phyloP scores from a whole-genome alignment of 1,140 invertebrate genomes.

The Agrypnia vestita region DNA sequence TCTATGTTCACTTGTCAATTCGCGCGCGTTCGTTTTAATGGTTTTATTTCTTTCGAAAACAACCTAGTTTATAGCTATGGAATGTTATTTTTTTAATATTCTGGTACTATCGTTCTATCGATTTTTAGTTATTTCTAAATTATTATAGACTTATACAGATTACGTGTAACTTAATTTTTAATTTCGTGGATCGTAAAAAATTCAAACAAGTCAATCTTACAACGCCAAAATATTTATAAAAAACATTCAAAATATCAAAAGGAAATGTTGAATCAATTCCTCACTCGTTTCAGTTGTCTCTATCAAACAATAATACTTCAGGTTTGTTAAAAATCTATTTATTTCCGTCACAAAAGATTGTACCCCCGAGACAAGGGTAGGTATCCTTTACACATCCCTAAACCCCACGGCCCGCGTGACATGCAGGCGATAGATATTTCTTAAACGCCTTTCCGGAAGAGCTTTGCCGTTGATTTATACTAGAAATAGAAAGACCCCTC shows the following conservation, averaged over 20 bases:
- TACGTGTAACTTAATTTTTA: no score
- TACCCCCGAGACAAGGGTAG: background rate
- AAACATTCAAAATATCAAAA: background rate
- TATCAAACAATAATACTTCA: background rate
- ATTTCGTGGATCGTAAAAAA: no score
- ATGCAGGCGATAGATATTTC: conserved; percentile 38
- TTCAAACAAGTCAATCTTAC: no score
- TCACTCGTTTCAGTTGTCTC: background rate
- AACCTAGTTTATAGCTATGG: no score
- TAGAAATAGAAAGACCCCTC: conserved; percentile 47
- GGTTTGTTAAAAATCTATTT: background rate
- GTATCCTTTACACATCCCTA: background rate
- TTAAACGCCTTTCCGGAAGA: conserved; percentile 46
- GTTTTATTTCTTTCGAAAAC: no score
- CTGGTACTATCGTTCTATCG: no score
- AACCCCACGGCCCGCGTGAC: conserved; percentile 23
- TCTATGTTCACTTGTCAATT: no score
- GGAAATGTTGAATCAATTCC: background rate
- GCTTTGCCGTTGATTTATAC: conserved; percentile 49
- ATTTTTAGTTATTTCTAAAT: no score
- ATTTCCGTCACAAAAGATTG: background rate
- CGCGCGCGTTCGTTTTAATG: no score
- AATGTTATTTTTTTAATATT: no score
- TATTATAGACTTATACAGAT: no score
- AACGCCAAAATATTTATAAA: background rate